Evolutionary conservation across 2,113 vertebrate genomes (phyloP), one percentile per base, ranked within the genome.

Genomic region (Cochlearius cochlearius): DNA sequence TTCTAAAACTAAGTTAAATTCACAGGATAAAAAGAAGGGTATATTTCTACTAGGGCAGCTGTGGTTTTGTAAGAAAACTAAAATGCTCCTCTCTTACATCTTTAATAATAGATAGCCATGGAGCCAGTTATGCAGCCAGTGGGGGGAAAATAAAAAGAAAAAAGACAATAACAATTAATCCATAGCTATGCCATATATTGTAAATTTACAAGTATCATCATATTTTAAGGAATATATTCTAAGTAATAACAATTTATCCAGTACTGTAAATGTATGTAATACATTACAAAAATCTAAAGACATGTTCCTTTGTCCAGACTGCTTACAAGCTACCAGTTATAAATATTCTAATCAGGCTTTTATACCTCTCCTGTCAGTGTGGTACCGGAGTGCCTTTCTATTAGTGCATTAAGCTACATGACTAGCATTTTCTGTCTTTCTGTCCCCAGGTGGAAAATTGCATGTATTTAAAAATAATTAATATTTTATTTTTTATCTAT

Each of bases 321-420:
- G 55, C 73, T 94, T 92, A 94, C 69, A 83, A 91, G 63, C 59
- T 64, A 91, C 36, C 34, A 86, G 76, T 91, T 84, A 94, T 95
- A 93, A 95, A 93, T 94, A 96, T 93, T 95, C 86, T 81, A 94
- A 96, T 92, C 72, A 94, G 79, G 75, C 47, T 92, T 91, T 93
- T 88, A 88, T 88, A 90, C 88, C 59, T 89, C 66, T 84, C 39
- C 75, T 82, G 89, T 88, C 83, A 92, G 43, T 91, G 76, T 78
- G 77, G 49, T 56, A 91, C 43, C 0, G 0, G 21, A 92, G 86
- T 75, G 60, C 83, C 75, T 94, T 86, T 96, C 88, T 94, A 75
- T 89, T 89, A 97, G 60, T 72, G 47, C 86, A 94, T 94, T 94
- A 94, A 91, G 73, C 56, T 89, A 74, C 95, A 96, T 36, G 86